Percentiles rank a stretch among this genome's conserved stretches.
Conservation (phyloP, 2,888 invertebrate species). For the Flabesymbios commensalis region DNA sequence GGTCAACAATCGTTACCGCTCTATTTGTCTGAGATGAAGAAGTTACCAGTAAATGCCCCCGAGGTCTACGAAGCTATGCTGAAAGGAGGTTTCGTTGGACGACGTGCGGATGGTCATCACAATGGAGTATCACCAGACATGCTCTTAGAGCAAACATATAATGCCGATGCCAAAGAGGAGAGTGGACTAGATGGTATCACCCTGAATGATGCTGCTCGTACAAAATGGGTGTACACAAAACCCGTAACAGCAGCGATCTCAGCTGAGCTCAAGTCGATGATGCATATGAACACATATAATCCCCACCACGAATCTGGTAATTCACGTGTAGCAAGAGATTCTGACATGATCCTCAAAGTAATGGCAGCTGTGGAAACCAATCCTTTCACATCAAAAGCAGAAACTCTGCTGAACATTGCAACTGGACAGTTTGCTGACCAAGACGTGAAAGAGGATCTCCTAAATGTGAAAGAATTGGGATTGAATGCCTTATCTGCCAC, state of each 20-base stretch:
- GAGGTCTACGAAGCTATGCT: conserved; percentile 3
- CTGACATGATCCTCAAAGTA: not conserved
- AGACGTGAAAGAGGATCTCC: too few species aligned
- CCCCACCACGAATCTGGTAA: not conserved
- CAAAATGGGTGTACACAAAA: conserved; percentile 16
- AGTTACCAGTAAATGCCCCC: conserved; percentile 2
- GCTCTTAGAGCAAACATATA: conserved; percentile 16
- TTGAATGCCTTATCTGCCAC: too few species aligned
- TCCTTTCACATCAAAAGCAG: too few species aligned
- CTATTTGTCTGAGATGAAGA: conserved; percentile 21
- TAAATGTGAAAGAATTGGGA: too few species aligned
- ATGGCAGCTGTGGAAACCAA: not conserved
- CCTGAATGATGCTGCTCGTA: conserved; percentile 8
- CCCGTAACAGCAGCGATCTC: conserved; percentile 5
- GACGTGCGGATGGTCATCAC: conserved; percentile 9
- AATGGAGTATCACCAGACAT: conserved; percentile 22
- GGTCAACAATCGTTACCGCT: too few species aligned
- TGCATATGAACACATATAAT: not conserved
- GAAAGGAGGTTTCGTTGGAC: conserved; percentile 10
- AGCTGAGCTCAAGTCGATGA: conserved; percentile 6
- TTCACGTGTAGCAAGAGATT: not conserved
- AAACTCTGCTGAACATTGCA: too few species aligned
- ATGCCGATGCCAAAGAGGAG: conserved; percentile 19
- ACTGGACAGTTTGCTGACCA: too few species aligned
- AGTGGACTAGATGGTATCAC: conserved; percentile 19